phyloP scores from a whole-genome alignment of 2,888 invertebrate species.

The Agonopterix heracliana region DNA sequence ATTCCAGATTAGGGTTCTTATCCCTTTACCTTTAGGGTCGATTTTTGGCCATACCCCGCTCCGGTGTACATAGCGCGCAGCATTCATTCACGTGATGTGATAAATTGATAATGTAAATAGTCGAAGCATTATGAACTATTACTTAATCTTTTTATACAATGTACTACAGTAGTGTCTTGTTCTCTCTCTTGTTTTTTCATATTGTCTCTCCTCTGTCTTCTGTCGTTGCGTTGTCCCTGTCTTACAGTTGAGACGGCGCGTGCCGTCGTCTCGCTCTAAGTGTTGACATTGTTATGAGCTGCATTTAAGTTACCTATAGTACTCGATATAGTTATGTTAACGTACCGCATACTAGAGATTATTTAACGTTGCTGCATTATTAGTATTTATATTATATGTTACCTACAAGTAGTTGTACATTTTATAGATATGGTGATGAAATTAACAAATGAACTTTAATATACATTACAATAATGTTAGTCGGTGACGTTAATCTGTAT shows the following conservation, averaged over 20 bases:
- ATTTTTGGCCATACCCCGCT: conserved; percentile 3
- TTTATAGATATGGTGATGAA: conserved; percentile 45
- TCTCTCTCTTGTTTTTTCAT: conserved; percentile 9
- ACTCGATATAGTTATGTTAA: conserved; percentile 18
- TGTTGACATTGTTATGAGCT: not conserved
- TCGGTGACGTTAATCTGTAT: conserved; percentile 53
- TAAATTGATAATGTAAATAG: conserved; percentile 49
- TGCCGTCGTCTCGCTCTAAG: conserved; percentile 7
- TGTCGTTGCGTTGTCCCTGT: conserved; percentile 7
- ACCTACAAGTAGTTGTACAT: conserved; percentile 39
- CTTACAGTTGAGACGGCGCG: too few species aligned
- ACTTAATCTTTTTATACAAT: conserved; percentile 54
- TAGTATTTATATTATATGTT: conserved; percentile 13
- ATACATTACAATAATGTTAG: conserved; percentile 26
- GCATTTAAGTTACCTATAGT: conserved; percentile 17
- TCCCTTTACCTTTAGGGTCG: too few species aligned
- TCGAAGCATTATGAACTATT: conserved; percentile 31
- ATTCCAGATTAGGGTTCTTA: too few species aligned
- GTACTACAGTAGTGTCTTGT: conserved; percentile 27
- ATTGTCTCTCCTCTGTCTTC: conserved; percentile 13
- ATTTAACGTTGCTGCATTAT: conserved; percentile 33
- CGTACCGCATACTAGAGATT: conserved; percentile 38
- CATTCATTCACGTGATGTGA: conserved; percentile 48
- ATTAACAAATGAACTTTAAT: conserved; percentile 28
- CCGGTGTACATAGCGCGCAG: conserved; percentile 27